A percentile compares a stretch with the other conserved stretches of the same genome.
These are phyloP conservation scores for Leucophenga montana DNA, from an alignment of 2,888 invertebrate species.

Conservation along the genomic window DNA sequence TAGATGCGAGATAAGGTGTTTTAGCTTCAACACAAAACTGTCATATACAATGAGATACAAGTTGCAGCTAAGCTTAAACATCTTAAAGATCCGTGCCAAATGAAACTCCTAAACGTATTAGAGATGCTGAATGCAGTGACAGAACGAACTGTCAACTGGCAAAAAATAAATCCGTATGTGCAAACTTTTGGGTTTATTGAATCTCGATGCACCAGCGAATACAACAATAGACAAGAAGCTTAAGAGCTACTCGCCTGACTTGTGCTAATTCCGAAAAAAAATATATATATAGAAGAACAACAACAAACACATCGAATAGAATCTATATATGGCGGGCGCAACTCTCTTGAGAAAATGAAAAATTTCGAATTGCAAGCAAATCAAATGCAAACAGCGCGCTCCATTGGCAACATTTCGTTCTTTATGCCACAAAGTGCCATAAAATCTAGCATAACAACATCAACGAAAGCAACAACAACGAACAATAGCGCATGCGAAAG, in stretches of 20 bases:
- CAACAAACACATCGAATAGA: no score
- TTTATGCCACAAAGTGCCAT: slow-evolving; percentile 10
- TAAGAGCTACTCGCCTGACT: background rate
- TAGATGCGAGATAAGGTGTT: no score
- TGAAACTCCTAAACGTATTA: no score
- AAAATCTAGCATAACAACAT: background rate
- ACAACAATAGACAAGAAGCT: background rate
- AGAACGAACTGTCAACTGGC: no score
- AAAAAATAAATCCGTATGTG: background rate
- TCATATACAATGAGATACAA: no score
- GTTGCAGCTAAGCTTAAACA: no score
- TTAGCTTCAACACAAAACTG: no score
- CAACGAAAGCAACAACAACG: background rate
- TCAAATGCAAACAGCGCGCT: background rate
- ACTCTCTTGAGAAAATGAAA: background rate
- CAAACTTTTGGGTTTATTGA: background rate
- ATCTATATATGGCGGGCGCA: background rate
- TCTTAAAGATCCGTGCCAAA: no score
- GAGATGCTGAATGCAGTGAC: no score
- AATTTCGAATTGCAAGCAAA: background rate
- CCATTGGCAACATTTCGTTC: slow-evolving; percentile 10
- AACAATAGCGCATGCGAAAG: background rate
- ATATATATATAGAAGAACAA: background rate
- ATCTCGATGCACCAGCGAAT: background rate
- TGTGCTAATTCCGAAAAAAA: background rate